Percentiles rank a stretch among this genome's conserved stretches.
Evolutionary conservation across 2,888 invertebrate genomes (phyloP).

Genomic region (Chaitophorus viminalis): DNA sequence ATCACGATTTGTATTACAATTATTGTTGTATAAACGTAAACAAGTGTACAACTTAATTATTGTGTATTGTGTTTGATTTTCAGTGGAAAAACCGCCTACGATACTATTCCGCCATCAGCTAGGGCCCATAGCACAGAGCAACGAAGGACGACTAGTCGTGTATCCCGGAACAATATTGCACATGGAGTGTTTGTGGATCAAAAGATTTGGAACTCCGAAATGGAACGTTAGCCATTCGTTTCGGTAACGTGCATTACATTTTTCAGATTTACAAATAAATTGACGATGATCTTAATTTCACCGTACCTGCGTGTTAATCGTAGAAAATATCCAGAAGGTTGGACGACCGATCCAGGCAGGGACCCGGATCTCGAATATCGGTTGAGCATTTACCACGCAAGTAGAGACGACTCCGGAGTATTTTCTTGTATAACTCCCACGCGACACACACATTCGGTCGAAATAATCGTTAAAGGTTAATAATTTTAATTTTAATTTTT

Average conservation of each 20-base stretch:
- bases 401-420: slow-evolving; percentile 83
- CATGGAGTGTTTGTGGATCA: slow-evolving; percentile 90
- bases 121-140: slow-evolving; percentile 87
- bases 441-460: slow-evolving; percentile 81
- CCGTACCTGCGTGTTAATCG: slow-evolving; percentile 69
- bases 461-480: slow-evolving; percentile 81
- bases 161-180: slow-evolving; percentile 87
- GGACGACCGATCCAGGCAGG: slow-evolving; percentile 83
- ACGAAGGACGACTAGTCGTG: slow-evolving; percentile 84
- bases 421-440: slow-evolving; percentile 89
- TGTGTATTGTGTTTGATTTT: not conserved
- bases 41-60: not conserved
- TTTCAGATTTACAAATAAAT: not conserved
- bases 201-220: slow-evolving; percentile 85
- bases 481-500: slow-evolving; percentile 13
- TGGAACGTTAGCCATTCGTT: slow-evolving; percentile 81
- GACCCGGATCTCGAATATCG: slow-evolving; percentile 84
- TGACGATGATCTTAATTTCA: not conserved
- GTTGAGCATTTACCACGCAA: slow-evolving; percentile 82
- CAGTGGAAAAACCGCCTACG: slow-evolving; percentile 87
- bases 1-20: no score
- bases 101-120: slow-evolving; percentile 83
- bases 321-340: slow-evolving; percentile 80
- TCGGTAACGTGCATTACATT: slow-evolving; percentile 68
- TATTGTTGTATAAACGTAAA: no score